Conservation (phyloP, 92 coral and sea anemone species). For the Ricordea florida region DNA sequence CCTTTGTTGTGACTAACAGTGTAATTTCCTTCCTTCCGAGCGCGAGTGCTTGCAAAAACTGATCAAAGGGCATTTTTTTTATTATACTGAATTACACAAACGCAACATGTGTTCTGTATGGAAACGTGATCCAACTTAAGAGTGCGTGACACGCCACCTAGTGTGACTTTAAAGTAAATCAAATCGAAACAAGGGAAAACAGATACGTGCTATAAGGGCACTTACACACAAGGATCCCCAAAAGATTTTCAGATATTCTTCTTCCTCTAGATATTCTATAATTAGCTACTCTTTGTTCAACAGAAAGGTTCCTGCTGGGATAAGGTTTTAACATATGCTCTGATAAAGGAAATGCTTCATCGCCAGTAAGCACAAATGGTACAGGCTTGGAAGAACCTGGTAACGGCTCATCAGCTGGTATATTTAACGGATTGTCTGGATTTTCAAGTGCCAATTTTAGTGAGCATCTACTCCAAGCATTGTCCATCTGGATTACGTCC, state of each 20-base stretch:
- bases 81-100: too few species aligned
- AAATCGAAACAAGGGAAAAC: too few species aligned
- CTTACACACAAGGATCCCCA: constrained; percentile 48
- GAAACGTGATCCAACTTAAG: too few species aligned
- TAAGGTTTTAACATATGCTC: constrained; percentile 53
- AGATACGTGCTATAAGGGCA: too few species aligned
- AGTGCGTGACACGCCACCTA: too few species aligned
- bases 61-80: too few species aligned
- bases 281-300: constrained; percentile 45
- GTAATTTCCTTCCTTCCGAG: too few species aligned
- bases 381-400: constrained; percentile 40
- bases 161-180: too few species aligned
- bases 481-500: constrained; percentile 51
- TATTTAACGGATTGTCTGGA: constrained; percentile 42
- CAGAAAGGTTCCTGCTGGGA: constrained; percentile 47
- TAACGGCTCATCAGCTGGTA: constrained; percentile 35
- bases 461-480: constrained; percentile 58
- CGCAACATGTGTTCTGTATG: too few species aligned
- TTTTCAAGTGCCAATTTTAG: constrained; percentile 37
- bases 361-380: constrained; percentile 66
- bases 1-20: too few species aligned
- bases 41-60: too few species aligned
- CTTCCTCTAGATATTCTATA: constrained; percentile 60
- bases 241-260: constrained; percentile 54
- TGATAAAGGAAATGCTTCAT: constrained; percentile 53